Conservation (phyloP, 2,888 invertebrate genomes). For the Drosophila tanythrix region DNA sequence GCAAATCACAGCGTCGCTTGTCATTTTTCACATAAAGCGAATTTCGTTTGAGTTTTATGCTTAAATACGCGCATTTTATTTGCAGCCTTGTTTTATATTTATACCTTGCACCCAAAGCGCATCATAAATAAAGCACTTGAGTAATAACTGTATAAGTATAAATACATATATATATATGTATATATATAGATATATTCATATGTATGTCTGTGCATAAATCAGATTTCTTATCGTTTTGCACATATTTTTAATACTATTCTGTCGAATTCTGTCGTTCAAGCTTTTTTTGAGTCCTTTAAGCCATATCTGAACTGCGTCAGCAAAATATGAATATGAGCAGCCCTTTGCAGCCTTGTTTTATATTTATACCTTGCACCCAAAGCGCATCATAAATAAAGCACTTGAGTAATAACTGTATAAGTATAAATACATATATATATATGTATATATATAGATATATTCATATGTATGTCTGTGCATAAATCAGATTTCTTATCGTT, state of each 20-base stretch:
- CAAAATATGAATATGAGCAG: too few species aligned
- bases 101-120: conserved; percentile 23
- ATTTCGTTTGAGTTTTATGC: conserved; percentile 34
- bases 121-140: conserved; percentile 37
- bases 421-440: background rate
- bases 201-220: background rate
- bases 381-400: conserved; percentile 34
- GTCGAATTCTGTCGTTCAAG: conserved; percentile 5
- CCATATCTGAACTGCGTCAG: conserved; percentile 62
- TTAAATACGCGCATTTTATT: conserved; percentile 56
- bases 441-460: background rate
- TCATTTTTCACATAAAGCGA: conserved; percentile 67
- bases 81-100: conserved; percentile 48
- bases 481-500: conserved; percentile 1
- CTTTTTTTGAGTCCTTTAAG: conserved; percentile 34
- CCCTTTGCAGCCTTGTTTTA: conserved; percentile 54
- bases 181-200: background rate
- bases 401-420: conserved; percentile 5
- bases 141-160: background rate
- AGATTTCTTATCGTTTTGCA: conserved; percentile 6
- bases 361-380: conserved; percentile 29
- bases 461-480: background rate
- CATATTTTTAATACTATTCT: background rate
- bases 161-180: background rate
- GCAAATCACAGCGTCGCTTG: conserved; percentile 71